Conservation (phyloP, 2,113 vertebrate genomes). For the Oncorhynchus kisutch region DNA sequence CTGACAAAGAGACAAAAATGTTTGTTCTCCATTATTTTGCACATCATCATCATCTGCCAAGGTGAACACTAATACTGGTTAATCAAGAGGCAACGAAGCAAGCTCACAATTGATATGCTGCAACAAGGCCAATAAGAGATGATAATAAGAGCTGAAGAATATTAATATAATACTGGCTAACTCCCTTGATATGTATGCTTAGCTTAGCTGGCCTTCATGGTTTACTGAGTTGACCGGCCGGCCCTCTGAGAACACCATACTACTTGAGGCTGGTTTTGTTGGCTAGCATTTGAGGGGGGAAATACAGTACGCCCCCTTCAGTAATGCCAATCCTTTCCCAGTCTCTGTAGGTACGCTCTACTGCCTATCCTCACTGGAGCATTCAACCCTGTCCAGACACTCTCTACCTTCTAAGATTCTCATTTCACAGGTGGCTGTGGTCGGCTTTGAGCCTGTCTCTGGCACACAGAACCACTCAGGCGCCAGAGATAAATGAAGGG, state of each 20-base stretch:
- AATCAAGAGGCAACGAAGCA: slow-evolving; percentile 39
- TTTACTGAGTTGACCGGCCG: slow-evolving; percentile 50
- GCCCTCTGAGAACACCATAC: slow-evolving; percentile 58
- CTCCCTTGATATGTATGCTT: slow-evolving; percentile 52
- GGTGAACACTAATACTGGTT: slow-evolving; percentile 33
- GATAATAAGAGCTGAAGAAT: background rate
- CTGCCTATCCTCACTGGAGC: slow-evolving; percentile 61
- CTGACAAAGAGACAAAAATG: background rate
- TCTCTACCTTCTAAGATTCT: slow-evolving; percentile 66
- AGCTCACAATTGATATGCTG: slow-evolving; percentile 40
- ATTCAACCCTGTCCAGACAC: slow-evolving; percentile 62
- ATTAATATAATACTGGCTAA: slow-evolving; percentile 44
- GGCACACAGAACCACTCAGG: slow-evolving; percentile 59
- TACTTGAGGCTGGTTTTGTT: slow-evolving; percentile 53
- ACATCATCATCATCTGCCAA: slow-evolving; percentile 5
- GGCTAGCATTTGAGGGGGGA: slow-evolving; percentile 2
- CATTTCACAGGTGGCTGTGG: slow-evolving; percentile 78
- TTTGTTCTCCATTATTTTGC: background rate
- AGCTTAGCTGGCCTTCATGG: slow-evolving; percentile 54
- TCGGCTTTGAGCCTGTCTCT: slow-evolving; percentile 64
- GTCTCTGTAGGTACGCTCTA: slow-evolving; percentile 59
- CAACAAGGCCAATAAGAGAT: slow-evolving; percentile 13
- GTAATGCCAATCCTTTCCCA: slow-evolving; percentile 61
- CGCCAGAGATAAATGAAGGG: slow-evolving; percentile 64
- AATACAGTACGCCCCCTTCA: slow-evolving; percentile 39